phyloP scores from a whole-genome alignment of 1,140 invertebrate species.

The Cardiocondyla obscurior region DNA sequence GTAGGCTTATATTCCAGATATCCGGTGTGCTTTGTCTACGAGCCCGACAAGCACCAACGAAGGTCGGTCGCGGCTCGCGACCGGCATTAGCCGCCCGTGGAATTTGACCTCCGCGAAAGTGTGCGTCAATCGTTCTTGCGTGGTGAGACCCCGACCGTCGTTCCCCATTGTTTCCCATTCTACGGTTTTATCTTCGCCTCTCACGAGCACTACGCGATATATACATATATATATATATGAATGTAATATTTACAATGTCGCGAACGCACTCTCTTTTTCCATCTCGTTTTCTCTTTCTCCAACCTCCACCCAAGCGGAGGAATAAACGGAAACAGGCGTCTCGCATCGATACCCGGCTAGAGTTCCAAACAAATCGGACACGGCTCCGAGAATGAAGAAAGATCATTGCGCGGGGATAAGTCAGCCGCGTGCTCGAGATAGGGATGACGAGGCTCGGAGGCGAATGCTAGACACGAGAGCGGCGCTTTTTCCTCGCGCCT shows the following conservation, averaged over 20 bases:
- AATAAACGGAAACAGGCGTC: not conserved
- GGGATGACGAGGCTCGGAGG: no score
- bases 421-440: not conserved
- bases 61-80: conserved; percentile 58
- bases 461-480: not conserved
- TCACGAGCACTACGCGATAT: no score
- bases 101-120: conserved; percentile 74
- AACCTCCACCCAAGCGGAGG: no score
- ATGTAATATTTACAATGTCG: conserved; percentile 29
- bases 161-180: conserved; percentile 61
- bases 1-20: conserved; percentile 62
- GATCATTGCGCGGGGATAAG: conserved; percentile 10
- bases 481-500: not conserved
- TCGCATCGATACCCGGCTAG: not conserved
- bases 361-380: not conserved
- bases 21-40: conserved; percentile 67
- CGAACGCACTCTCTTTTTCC: not conserved
- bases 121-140: conserved; percentile 65
- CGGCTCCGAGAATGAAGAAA: not conserved
- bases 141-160: conserved; percentile 38
- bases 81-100: conserved; percentile 53
- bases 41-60: conserved; percentile 67
- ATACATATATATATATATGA: no score
- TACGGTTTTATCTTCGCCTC: conserved; percentile 28
- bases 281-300: no score